phyloP scores from a whole-genome alignment of 2,113 vertebrate species.

The Glaucidium brasilianum region DNA sequence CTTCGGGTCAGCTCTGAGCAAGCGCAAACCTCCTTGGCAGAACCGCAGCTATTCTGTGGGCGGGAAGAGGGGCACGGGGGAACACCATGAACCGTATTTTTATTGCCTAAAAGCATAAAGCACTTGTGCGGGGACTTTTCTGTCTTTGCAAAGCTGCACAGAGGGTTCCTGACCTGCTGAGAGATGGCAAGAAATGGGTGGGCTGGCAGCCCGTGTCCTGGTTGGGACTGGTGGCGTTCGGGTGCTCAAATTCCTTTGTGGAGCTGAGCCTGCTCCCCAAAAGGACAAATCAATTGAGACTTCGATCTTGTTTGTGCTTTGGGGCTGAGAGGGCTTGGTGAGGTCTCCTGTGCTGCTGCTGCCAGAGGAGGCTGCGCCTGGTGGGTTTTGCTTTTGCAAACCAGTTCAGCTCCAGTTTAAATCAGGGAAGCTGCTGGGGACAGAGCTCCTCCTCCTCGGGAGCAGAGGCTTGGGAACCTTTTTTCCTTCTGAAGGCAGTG shows the following conservation, averaged over 20 bases:
- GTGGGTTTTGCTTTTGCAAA: not conserved
- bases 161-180: not conserved
- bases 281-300: rapidly evolving
- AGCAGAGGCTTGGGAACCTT: not conserved
- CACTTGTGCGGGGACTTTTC: rapidly evolving
- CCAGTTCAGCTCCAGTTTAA: not conserved
- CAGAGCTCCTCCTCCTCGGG: not conserved
- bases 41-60: not conserved
- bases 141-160: not conserved
- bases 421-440: not conserved
- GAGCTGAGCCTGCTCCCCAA: not conserved
- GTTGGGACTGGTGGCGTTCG: rapidly evolving
- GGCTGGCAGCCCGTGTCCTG: not conserved
- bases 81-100: rapidly evolving
- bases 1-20: not conserved
- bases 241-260: not conserved
- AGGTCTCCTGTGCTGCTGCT: not conserved
- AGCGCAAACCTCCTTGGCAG: not conserved
- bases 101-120: not conserved
- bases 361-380: not conserved
- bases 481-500: not conserved
- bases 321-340: not conserved
- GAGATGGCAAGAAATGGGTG: not conserved
- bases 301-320: not conserved
- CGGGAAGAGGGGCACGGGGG: rapidly evolving